Conservation (phyloP, 2,113 vertebrate species). For the Oncorhynchus mykiss region DNA sequence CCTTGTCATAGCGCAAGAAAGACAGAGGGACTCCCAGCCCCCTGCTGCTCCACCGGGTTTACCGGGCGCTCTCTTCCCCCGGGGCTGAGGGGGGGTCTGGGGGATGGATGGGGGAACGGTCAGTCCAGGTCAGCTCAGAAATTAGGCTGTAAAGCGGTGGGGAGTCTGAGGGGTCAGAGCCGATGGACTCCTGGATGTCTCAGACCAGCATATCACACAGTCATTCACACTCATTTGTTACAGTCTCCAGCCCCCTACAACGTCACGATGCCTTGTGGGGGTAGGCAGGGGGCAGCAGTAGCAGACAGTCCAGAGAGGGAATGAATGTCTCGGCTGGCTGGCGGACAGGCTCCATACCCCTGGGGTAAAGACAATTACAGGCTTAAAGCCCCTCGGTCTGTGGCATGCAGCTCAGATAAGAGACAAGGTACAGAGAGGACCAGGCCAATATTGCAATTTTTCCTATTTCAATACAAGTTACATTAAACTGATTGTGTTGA, state of each 20-base stretch:
- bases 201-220: constrained; percentile 44
- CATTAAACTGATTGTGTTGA: too few relatives aligned
- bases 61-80: constrained; percentile 16
- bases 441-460: constrained; percentile 34
- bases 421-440: constrained; percentile 51
- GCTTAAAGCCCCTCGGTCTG: constrained; percentile 56
- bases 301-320: constrained; percentile 26
- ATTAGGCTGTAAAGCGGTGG: constrained; percentile 62
- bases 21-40: constrained; percentile 37
- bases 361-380: constrained; percentile 56
- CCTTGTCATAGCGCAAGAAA: constrained; percentile 27
- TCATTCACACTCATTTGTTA: constrained; percentile 61
- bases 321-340: constrained; percentile 50
- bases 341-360: constrained; percentile 54
- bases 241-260: constrained; percentile 21
- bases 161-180: constrained; percentile 39
- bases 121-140: constrained; percentile 42
- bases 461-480: too few relatives aligned
- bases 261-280: too few relatives aligned
- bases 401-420: constrained; percentile 67
- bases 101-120: constrained; percentile 57
- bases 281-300: constrained; percentile 9
- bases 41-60: constrained; percentile 26
- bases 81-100: constrained; percentile 16
- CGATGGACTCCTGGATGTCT: constrained; percentile 23